phyloP scores from a whole-genome alignment of 2,797 vertebrate genomes.

The Zenarchopterus dispar region DNA sequence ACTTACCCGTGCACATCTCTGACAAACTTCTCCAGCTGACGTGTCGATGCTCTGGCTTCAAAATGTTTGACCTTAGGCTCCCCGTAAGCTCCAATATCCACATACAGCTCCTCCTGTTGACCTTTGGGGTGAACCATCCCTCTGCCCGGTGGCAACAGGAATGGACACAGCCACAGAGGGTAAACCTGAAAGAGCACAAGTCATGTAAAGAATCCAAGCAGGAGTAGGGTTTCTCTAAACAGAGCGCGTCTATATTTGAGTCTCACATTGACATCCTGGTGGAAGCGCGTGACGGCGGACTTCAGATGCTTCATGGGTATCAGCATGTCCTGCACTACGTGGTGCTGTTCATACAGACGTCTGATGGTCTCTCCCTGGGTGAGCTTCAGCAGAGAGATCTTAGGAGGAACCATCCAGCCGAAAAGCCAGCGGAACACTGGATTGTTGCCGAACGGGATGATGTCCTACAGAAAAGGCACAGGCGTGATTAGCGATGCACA shows the following conservation, averaged over 20 bases:
- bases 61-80: constrained; percentile 94
- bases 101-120: constrained; percentile 90
- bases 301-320: constrained; percentile 92
- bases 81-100: constrained; percentile 96
- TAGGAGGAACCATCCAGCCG: constrained; percentile 98
- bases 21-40: constrained; percentile 96
- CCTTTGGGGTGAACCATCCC: constrained; percentile 97
- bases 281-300: constrained; percentile 87
- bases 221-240: neutral
- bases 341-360: constrained; percentile 94
- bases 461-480: constrained; percentile 83
- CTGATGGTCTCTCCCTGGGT: constrained; percentile 97
- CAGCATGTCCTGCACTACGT: constrained; percentile 98
- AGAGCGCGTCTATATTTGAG: neutral
- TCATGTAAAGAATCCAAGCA: neutral
- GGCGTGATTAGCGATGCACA: neutral
- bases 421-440: constrained; percentile 92
- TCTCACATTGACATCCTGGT: constrained; percentile 89
- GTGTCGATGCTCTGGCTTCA: constrained; percentile 89
- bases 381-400: constrained; percentile 96
- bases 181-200: constrained; percentile 86
- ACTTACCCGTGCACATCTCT: constrained; percentile 93
- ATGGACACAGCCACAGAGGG: constrained; percentile 96
- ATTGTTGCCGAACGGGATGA: constrained; percentile 98
- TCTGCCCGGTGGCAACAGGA: constrained; percentile 88